Evolutionary conservation across 2,888 invertebrate genomes (phyloP).

Genomic region (Conchocele bisecta): DNA sequence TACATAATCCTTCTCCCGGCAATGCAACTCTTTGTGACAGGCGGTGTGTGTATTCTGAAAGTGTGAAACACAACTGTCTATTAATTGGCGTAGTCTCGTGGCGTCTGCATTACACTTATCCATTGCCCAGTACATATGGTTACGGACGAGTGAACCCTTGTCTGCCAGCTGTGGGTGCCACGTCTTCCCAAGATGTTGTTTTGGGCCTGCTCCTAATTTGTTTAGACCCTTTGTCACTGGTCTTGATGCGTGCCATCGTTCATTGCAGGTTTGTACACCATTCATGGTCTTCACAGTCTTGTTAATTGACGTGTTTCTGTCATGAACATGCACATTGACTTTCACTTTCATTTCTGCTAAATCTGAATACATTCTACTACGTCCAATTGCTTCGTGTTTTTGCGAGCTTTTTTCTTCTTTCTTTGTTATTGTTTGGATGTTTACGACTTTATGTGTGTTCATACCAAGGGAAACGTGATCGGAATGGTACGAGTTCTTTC

Average conservation of each 20-base stretch:
- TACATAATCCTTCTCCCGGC: not conserved
- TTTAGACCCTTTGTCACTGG: slow-evolving; percentile 9
- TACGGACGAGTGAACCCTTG: slow-evolving; percentile 1
- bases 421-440: slow-evolving; percentile 14
- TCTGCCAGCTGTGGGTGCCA: slow-evolving; percentile 17
- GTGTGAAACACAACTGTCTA: slow-evolving; percentile 11
- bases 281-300: slow-evolving; percentile 15
- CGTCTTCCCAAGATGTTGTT: slow-evolving; percentile 7
- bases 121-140: slow-evolving; percentile 14
- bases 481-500: slow-evolving; percentile 12
- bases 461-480: slow-evolving; percentile 13
- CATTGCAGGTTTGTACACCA: slow-evolving; percentile 21
- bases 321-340: slow-evolving; percentile 23
- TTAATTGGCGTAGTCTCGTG: not conserved
- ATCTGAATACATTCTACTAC: slow-evolving; percentile 19
- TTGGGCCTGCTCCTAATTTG: slow-evolving; percentile 14
- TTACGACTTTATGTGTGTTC: slow-evolving; percentile 25
- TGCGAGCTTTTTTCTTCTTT: slow-evolving; percentile 18
- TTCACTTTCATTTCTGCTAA: slow-evolving; percentile 13
- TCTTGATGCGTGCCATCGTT: slow-evolving; percentile 33
- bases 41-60: slow-evolving; percentile 20
- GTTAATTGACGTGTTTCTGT: slow-evolving; percentile 32
- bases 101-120: slow-evolving; percentile 1
- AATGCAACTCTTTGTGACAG: slow-evolving; percentile 2
- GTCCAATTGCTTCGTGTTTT: slow-evolving; percentile 26